phyloP scores from a whole-genome alignment of 2,113 vertebrate genomes.

The Thomomys bottae region DNA sequence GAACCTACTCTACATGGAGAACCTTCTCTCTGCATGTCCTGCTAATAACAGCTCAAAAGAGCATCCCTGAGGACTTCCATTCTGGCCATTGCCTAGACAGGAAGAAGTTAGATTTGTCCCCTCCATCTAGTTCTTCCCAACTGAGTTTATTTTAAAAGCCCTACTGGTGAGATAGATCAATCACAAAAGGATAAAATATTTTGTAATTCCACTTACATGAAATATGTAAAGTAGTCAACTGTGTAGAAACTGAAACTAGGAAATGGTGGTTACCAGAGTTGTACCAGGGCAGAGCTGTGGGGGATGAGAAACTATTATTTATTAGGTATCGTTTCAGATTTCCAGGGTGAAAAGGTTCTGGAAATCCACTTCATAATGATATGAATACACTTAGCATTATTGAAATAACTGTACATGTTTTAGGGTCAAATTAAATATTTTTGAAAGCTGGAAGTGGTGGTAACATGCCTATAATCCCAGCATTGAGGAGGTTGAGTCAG shows the following conservation, averaged over 20 bases:
- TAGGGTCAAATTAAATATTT: constrained; percentile 24
- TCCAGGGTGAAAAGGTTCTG: neutral
- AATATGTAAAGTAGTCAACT: neutral
- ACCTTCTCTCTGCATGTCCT: neutral
- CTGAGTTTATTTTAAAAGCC: constrained; percentile 16
- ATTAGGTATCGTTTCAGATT: neutral
- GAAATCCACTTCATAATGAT: neutral
- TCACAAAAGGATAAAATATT: neutral
- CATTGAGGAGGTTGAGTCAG: neutral
- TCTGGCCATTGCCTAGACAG: neutral
- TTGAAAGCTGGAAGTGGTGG: neutral
- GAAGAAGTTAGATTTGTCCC: neutral
- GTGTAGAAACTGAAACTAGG: neutral
- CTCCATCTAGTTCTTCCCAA: neutral
- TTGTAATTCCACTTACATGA: neutral
- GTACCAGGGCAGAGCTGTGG: no score
- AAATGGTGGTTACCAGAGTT: neutral
- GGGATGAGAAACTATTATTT: neutral
- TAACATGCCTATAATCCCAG: neutral
- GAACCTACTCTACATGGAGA: neutral
- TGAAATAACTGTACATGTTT: neutral
- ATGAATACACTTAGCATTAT: neutral
- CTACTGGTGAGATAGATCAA: neutral
- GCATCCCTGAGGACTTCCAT: neutral
- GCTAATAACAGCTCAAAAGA: neutral